A percentile compares a stretch with the other conserved stretches of the same genome.
Conservation (phyloP, 1,140 invertebrate species). For the Euwallacea similis region DNA sequence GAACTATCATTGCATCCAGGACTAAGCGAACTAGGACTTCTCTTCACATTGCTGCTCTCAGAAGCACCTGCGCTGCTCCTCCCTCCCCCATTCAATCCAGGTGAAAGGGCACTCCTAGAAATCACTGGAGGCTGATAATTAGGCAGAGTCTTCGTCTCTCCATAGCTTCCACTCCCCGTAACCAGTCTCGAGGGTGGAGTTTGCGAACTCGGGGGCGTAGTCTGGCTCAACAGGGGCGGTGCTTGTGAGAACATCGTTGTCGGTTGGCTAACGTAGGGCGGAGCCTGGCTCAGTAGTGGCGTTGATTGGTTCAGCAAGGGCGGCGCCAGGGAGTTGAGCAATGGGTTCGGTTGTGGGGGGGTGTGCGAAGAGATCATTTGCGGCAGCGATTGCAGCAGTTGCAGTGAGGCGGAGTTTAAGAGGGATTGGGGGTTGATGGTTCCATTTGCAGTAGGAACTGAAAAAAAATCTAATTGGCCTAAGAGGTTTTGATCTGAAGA, state of each 20-base stretch:
- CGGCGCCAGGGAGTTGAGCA: slow-evolving; percentile 53
- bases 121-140: slow-evolving; percentile 35
- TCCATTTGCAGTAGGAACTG: slow-evolving; percentile 58
- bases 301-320: slow-evolving; percentile 57
- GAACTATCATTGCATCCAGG: slow-evolving; percentile 63
- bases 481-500: no score
- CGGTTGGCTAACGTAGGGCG: slow-evolving; percentile 39
- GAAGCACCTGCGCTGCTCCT: slow-evolving; percentile 69
- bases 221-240: not conserved
- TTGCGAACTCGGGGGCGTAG: slow-evolving; percentile 19
- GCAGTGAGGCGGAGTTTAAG: slow-evolving; percentile 64
- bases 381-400: slow-evolving; percentile 66
- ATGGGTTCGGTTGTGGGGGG: slow-evolving; percentile 46
- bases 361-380: slow-evolving; percentile 57
- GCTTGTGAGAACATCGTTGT: slow-evolving; percentile 39
- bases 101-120: slow-evolving; percentile 52
- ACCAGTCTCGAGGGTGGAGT: slow-evolving; percentile 18
- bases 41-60: slow-evolving; percentile 65
- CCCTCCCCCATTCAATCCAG: slow-evolving; percentile 52
- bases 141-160: slow-evolving; percentile 42
- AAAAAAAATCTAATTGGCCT: slow-evolving; percentile 15
- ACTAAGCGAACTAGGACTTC: slow-evolving; percentile 60
- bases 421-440: slow-evolving; percentile 52
- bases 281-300: slow-evolving; percentile 54
- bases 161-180: slow-evolving; percentile 48